phyloP scores from a whole-genome alignment of 2,888 invertebrate species.

The Lasioglossum vierecki region DNA sequence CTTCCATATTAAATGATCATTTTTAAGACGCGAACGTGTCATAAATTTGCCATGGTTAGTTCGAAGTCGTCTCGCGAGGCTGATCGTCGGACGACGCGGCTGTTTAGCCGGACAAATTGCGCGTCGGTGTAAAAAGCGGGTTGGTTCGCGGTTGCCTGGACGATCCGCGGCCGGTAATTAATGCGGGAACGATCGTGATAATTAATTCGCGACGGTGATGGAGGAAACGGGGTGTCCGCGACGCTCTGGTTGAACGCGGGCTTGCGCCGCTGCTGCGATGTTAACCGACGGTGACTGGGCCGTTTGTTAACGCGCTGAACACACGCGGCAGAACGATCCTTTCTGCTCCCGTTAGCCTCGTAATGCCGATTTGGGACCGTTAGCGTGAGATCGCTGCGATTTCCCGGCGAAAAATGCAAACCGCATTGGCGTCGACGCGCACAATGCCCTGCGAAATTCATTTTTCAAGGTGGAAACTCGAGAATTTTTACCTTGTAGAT shows the following conservation, averaged over 20 bases:
- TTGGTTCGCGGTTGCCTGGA: slow-evolving; percentile 8
- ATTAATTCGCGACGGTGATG: slow-evolving; percentile 63
- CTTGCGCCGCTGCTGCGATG: slow-evolving; percentile 41
- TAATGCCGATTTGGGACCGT: slow-evolving; percentile 51
- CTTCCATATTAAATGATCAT: too few species aligned
- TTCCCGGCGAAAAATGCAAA: not conserved
- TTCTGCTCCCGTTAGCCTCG: slow-evolving; percentile 71
- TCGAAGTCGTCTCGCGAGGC: slow-evolving; percentile 9
- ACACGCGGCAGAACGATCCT: slow-evolving; percentile 58
- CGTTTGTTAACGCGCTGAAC: slow-evolving; percentile 60
- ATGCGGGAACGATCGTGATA: slow-evolving; percentile 52
- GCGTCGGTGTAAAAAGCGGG: not conserved
- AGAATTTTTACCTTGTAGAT: too few species aligned
- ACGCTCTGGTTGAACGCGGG: slow-evolving; percentile 62
- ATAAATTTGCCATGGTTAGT: not conserved
- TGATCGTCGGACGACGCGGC: slow-evolving; percentile 26
- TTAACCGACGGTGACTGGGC: slow-evolving; percentile 54
- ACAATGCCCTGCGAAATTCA: not conserved
- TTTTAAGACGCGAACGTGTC: too few species aligned
- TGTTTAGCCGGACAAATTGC: slow-evolving; percentile 42
- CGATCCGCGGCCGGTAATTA: slow-evolving; percentile 30
- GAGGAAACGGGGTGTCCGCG: slow-evolving; percentile 57
- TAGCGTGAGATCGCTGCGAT: slow-evolving; percentile 10
- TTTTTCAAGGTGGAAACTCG: not conserved
- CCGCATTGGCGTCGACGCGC: not conserved